Evolutionary conservation across 2,797 vertebrate species (phyloP).

Genomic region (Geranospiza caerulescens): DNA sequence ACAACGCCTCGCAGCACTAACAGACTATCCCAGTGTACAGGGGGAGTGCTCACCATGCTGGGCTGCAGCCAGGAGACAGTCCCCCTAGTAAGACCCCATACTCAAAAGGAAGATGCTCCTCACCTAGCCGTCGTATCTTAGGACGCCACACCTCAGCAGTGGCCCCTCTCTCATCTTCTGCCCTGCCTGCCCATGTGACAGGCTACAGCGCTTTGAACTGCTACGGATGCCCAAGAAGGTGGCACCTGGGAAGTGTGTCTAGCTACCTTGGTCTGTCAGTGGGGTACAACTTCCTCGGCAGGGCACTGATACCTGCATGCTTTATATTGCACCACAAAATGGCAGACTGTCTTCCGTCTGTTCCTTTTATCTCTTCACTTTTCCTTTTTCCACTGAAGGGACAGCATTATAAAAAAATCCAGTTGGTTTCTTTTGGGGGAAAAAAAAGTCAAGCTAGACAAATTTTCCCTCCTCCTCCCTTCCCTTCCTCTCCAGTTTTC

Average conservation of each 20-base stretch:
- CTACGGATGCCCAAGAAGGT: neutral
- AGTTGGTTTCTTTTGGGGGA: neutral
- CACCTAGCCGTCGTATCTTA: fast-evolving
- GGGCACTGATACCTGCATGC: neutral
- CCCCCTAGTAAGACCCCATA: neutral
- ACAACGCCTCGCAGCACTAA: neutral
- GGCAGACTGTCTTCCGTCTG: neutral
- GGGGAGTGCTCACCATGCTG: neutral
- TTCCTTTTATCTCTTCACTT: neutral
- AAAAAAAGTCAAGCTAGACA: neutral
- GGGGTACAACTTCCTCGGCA: too few relatives aligned
- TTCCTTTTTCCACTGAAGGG: neutral
- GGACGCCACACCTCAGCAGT: neutral
- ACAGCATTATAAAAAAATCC: neutral
- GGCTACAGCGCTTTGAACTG: neutral
- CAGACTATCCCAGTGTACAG: neutral
- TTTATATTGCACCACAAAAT: neutral
- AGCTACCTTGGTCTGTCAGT: neutral
- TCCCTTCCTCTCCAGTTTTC: neutral
- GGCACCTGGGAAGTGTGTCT: neutral
- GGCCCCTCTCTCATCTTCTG: neutral
- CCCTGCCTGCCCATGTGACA: neutral
- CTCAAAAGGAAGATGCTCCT: neutral
- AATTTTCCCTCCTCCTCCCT: neutral
- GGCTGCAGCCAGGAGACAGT: neutral